Base-by-base conservation (phyloP, 2,888 invertebrate species). In the Anticlea derivata region DNA sequence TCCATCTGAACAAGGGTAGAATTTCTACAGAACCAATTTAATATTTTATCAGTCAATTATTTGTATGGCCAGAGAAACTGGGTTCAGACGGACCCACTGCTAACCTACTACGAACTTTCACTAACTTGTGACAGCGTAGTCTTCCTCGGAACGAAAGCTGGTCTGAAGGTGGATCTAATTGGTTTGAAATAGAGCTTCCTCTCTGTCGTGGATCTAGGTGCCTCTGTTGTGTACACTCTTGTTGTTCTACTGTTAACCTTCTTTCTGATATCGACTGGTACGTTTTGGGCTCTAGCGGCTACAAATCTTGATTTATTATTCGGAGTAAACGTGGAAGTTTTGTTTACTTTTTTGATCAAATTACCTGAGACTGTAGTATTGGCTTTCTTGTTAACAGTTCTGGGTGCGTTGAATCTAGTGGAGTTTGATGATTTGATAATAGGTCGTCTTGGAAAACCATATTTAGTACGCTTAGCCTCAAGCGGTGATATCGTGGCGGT, bases 121-220 rank as follows among this genome's bases (percentile, higher is more conserved):
- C 58, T 62, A 10, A 77, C 75, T 11, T 80, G 68, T 34, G 82
- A 58, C 5, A 65, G 52, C 2, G 75, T 75, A 39, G 82, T 82
- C 75, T 80, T 85, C 65, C 85, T 80, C 0, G 85, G 84, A 5
- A 86, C 66, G 41, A 91, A 91, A 1, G 86, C 70, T 12, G 91
- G 89, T 54, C 91, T 66, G 51, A 84, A 77, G 43, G 70, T 79
- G 8, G 91, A 83, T 57, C 90, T 78, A 41, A 83, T 78, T 4
- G 86, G 82, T 63, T 84, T 89, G 47, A 83, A 75, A 49, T 78
- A 83, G 0, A 79, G 61, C 67, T 81, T 87, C 53, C 80, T 83
- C 59, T 86, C 86, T 1, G 89, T 86, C 1, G 88, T 83, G 0
- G 83, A 70, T 58, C 75, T 82, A 27, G 88, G 84, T 2, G 73